Conservation (phyloP, 2,797 vertebrate genomes). For the Monodelphis domestica region DNA sequence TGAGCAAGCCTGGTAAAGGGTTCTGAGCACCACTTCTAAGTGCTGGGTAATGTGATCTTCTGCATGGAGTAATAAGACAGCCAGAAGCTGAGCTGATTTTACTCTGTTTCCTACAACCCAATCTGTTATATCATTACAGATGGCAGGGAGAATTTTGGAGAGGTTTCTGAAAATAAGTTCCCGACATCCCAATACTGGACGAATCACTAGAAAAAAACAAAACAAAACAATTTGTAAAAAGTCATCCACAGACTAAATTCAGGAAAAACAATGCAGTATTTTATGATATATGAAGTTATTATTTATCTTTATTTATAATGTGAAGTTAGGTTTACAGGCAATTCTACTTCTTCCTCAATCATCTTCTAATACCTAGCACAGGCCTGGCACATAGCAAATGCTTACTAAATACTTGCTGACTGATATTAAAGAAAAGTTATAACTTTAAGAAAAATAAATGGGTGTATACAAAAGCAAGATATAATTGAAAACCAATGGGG, state of each 20-base stretch:
- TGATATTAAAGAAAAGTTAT: not conserved
- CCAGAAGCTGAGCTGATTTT: constrained; percentile 92
- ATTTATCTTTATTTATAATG: no score
- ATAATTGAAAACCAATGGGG: not conserved
- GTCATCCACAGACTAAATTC: not conserved
- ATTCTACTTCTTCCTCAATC: not conserved
- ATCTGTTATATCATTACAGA: constrained; percentile 91
- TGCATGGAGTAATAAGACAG: constrained; percentile 89
- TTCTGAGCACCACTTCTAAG: constrained; percentile 90
- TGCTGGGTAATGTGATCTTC: constrained; percentile 96
- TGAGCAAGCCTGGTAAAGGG: constrained; percentile 87
- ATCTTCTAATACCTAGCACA: not conserved
- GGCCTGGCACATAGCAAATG: not conserved
- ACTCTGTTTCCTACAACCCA: constrained; percentile 93
- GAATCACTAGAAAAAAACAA: constrained; percentile 84
- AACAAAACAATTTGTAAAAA: not conserved
- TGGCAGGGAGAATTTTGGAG: constrained; percentile 91
- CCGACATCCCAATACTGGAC: constrained; percentile 93
- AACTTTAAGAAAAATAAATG: not conserved
- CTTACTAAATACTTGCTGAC: not conserved
- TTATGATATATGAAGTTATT: not conserved
- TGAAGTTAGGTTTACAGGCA: not conserved
- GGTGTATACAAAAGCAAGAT: not conserved
- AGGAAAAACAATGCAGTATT: not conserved
- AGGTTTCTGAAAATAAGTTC: constrained; percentile 95